phyloP scores from a whole-genome alignment of 2,797 vertebrate species.

The Parambassis ranga region DNA sequence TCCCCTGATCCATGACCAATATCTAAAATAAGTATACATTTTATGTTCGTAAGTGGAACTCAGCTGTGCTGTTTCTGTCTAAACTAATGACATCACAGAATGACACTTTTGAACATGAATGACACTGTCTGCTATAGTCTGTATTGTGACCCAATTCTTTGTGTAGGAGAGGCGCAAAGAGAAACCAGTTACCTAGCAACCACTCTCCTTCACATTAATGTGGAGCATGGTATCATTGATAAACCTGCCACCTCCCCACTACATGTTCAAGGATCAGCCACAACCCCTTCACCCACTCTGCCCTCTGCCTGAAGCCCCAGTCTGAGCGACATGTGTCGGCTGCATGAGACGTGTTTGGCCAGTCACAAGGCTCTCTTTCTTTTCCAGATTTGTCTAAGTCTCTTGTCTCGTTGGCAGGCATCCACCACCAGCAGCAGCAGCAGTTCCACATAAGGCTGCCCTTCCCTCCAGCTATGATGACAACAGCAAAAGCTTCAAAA shows the following conservation, averaged over 20 bases:
- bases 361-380: conserved; percentile 12
- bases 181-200: conserved; percentile 72
- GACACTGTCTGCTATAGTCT: conserved; percentile 44
- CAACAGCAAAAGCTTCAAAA: conserved; percentile 21
- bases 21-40: neutral
- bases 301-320: conserved; percentile 72
- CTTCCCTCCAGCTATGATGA: conserved; percentile 16
- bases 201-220: conserved; percentile 55
- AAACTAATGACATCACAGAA: conserved; percentile 41
- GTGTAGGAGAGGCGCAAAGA: conserved; percentile 60
- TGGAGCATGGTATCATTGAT: conserved; percentile 72
- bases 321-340: conserved; percentile 64
- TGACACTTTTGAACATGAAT: conserved; percentile 35
- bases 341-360: conserved; percentile 72
- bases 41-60: conserved; percentile 17
- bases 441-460: conserved; percentile 71
- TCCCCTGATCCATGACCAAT: conserved; percentile 44
- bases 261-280: conserved; percentile 49
- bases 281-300: conserved; percentile 39
- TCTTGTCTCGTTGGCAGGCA: conserved; percentile 68
- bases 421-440: conserved; percentile 79
- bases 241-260: conserved; percentile 45
- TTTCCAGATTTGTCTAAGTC: conserved; percentile 9
- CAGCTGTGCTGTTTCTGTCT: conserved; percentile 41
- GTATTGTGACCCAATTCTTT: conserved; percentile 66